Conservation (phyloP, 1,140 invertebrate species). For the Drosophila pectinifera region DNA sequence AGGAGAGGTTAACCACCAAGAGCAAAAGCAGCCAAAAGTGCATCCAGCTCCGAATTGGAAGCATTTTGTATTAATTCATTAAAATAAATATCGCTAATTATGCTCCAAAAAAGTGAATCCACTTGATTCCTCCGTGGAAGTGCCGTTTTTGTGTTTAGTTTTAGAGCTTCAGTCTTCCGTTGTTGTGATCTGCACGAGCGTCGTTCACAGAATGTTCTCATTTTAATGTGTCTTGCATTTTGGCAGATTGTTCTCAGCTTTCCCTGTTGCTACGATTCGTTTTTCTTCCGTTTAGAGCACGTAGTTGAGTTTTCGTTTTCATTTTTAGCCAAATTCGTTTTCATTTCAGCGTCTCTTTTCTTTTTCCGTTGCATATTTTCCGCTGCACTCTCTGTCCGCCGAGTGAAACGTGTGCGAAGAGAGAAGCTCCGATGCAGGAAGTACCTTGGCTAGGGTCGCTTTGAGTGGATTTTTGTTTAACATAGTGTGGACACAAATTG, state of each 20-base stretch:
- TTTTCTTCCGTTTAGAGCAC: slow-evolving; percentile 49
- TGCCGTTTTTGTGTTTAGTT: slow-evolving; percentile 5
- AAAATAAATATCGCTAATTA: slow-evolving; percentile 18
- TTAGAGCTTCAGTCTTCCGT: slow-evolving; percentile 15
- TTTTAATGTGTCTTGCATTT: slow-evolving; percentile 21
- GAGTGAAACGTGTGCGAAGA: slow-evolving; percentile 65
- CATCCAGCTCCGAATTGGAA: slow-evolving; percentile 28
- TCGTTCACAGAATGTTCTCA: slow-evolving; percentile 52
- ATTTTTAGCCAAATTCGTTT: slow-evolving; percentile 48
- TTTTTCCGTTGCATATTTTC: slow-evolving; percentile 32
- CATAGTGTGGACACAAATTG: slow-evolving; percentile 8
- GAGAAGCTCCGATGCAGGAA: slow-evolving; percentile 56
- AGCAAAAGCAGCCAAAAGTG: slow-evolving; percentile 28
- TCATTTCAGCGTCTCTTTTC: slow-evolving; percentile 28
- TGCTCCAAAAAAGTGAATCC: neutral
- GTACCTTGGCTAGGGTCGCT: slow-evolving; percentile 28
- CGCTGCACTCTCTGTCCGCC: slow-evolving; percentile 27
- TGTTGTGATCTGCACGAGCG: slow-evolving; percentile 26
- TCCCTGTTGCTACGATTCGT: slow-evolving; percentile 37
- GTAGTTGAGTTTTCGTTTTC: slow-evolving; percentile 51
- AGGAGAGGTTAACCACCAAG: slow-evolving; percentile 1
- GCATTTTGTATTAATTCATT: slow-evolving; percentile 15
- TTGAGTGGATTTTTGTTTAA: slow-evolving; percentile 4
- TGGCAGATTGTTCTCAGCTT: slow-evolving; percentile 66
- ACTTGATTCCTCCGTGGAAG: neutral